Evolutionary conservation across 2,113 vertebrate genomes (phyloP).

Genomic region (Pelobates fuscus): DNA sequence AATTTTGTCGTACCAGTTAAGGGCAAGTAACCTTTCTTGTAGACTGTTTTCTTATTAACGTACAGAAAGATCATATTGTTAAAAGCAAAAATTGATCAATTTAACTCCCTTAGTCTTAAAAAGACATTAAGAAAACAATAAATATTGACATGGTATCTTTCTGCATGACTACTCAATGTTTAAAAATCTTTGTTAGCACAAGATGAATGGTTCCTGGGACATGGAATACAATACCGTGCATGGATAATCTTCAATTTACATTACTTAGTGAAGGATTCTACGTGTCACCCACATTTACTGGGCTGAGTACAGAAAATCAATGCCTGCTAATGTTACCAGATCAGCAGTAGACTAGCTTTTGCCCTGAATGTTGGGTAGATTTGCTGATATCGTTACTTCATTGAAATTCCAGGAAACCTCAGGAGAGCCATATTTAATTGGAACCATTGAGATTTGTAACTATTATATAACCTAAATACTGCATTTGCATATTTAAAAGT

Average conservation of each 20-base stretch:
- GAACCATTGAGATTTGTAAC: constrained; percentile 29
- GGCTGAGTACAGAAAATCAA: constrained; percentile 22
- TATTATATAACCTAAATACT: constrained; percentile 17
- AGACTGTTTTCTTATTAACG: constrained; percentile 15
- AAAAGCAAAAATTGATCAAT: constrained; percentile 28
- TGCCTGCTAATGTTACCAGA: constrained; percentile 24
- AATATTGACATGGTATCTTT: constrained; percentile 36
- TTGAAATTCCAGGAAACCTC: constrained; percentile 13
- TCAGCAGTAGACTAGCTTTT: constrained; percentile 19
- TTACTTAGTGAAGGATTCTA: constrained; percentile 16
- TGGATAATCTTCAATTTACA: constrained; percentile 14
- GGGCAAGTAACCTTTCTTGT: constrained; percentile 19
- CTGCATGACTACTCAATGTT: constrained; percentile 33
- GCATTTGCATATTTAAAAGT: constrained; percentile 16
- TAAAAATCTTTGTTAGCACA: constrained; percentile 37
- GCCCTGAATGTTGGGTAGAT: constrained; percentile 1
- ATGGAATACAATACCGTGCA: constrained; percentile 27
- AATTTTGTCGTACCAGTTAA: constrained; percentile 1
- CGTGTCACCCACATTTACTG: constrained; percentile 10
- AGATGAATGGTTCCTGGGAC: constrained; percentile 25
- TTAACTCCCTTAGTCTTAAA: constrained; percentile 30
- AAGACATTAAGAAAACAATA: constrained; percentile 40
- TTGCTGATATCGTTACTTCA: constrained; percentile 25
- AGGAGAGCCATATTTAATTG: constrained; percentile 22
- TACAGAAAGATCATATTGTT: constrained; percentile 17